Percentiles rank a stretch among this genome's conserved stretches.
Conservation (phyloP, 23 tunicate genomes). For the Ciona savignyi region DNA sequence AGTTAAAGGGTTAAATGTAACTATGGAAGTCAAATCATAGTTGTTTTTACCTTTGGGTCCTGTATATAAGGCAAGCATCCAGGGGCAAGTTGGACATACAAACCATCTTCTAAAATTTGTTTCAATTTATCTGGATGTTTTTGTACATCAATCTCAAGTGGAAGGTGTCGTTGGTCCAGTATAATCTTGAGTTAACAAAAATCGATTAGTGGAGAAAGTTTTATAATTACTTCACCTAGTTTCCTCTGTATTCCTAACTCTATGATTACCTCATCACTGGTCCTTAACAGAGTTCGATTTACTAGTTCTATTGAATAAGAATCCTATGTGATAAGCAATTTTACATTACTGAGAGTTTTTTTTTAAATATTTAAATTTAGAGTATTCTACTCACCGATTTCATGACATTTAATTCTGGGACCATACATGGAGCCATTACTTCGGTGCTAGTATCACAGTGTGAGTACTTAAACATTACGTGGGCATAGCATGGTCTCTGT, state of each 20-base stretch:
- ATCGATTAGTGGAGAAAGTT: no score
- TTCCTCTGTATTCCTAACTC: no score
- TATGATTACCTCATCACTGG: no score
- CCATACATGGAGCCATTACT: conserved; percentile 77
- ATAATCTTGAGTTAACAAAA: no score
- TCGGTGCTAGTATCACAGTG: conserved; percentile 4
- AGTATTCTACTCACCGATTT: conserved; percentile 34
- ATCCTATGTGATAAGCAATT: no score
- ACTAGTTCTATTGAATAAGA: no score
- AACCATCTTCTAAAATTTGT: conserved; percentile 44
- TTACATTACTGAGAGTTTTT: no score
- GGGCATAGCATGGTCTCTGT: conserved; percentile 67
- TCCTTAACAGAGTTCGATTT: no score
- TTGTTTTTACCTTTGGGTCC: conserved; percentile 66
- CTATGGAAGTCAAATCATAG: background rate
- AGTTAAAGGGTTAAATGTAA: background rate
- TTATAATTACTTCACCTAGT: no score
- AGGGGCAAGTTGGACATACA: conserved; percentile 69
- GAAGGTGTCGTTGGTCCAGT: conserved; percentile 60
- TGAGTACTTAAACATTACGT: conserved; percentile 24
- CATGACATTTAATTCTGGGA: conserved; percentile 53
- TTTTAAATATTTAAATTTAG: no score
- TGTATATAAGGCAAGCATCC: conserved; percentile 69
- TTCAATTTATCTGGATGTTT: conserved; percentile 34
- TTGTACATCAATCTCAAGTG: conserved; percentile 26